phyloP scores from a whole-genome alignment of 2,113 vertebrate genomes.

The Okapia johnstoni region DNA sequence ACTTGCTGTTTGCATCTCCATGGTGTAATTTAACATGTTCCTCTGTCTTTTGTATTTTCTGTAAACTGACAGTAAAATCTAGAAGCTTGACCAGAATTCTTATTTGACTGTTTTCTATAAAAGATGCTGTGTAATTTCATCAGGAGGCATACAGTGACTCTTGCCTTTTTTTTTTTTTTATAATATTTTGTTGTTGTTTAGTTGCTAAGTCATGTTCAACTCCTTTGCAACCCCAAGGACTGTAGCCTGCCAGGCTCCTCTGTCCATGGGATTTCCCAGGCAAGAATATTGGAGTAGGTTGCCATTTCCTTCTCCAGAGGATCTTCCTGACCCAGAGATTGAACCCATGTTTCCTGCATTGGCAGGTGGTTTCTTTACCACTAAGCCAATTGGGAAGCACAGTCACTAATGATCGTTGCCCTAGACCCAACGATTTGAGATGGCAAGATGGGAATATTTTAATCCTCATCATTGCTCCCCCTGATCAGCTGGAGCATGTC shows the following conservation, averaged over 20 bases:
- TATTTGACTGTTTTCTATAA: background rate
- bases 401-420: background rate
- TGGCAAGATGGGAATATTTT: background rate
- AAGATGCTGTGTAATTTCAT: background rate
- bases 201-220: background rate
- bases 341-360: background rate
- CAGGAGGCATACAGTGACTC: background rate
- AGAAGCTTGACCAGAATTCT: background rate
- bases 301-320: background rate
- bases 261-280: background rate
- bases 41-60: background rate
- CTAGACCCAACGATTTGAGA: background rate
- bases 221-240: background rate
- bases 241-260: background rate
- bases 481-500: background rate
- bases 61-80: background rate
- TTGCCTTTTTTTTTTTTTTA: background rate
- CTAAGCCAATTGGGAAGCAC: background rate
- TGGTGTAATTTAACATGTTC: background rate
- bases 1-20: background rate
- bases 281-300: background rate
- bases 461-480: background rate
- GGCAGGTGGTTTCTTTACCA: background rate
- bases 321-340: background rate
- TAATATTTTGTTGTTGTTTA: background rate